A percentile compares a stretch with the other conserved stretches of the same genome.
Conservation (phyloP, 2,888 invertebrate genomes). For the Azorinus chamasolen region DNA sequence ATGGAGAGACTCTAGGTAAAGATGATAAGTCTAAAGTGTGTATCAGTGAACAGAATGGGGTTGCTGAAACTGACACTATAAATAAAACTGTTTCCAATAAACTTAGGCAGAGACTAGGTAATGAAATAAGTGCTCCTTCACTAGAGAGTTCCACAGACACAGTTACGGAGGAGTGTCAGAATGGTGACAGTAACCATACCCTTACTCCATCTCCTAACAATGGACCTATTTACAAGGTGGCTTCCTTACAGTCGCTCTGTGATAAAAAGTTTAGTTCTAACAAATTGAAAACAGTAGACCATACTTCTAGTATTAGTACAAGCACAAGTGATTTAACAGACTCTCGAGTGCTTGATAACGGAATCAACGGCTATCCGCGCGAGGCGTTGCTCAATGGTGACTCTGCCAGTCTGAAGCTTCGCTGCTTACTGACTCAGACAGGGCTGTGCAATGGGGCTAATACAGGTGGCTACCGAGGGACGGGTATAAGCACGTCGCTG, state of each 20-base stretch:
- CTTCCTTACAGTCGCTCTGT: conserved; percentile 53
- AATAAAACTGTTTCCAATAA: conserved; percentile 31
- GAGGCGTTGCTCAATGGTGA: conserved; percentile 50
- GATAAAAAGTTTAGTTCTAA: conserved; percentile 47
- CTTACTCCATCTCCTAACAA: conserved; percentile 30
- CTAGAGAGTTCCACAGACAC: conserved; percentile 89
- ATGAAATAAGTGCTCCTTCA: conserved; percentile 74
- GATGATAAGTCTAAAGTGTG: conserved; percentile 20
- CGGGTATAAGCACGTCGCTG: conserved; percentile 52
- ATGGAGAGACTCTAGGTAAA: conserved; percentile 24
- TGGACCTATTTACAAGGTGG: conserved; percentile 38
- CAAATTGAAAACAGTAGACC: conserved; percentile 61
- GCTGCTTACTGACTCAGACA: conserved; percentile 58
- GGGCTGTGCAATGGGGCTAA: conserved; percentile 50
- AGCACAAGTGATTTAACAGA: conserved; percentile 85
- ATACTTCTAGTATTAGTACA: conserved; percentile 80
- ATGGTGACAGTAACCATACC: conserved; percentile 41
- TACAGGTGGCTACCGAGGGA: conserved; percentile 43
- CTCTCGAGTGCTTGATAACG: conserved; percentile 71
- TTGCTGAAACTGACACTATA: conserved; percentile 14
- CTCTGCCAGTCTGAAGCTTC: conserved; percentile 62
- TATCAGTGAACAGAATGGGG: conserved; percentile 29
- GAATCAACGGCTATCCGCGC: conserved; percentile 21
- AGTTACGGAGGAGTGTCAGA: conserved; percentile 80
- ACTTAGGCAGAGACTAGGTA: conserved; percentile 41